Conservation (phyloP, 2,113 vertebrate genomes). For the Epinephelus moara region DNA sequence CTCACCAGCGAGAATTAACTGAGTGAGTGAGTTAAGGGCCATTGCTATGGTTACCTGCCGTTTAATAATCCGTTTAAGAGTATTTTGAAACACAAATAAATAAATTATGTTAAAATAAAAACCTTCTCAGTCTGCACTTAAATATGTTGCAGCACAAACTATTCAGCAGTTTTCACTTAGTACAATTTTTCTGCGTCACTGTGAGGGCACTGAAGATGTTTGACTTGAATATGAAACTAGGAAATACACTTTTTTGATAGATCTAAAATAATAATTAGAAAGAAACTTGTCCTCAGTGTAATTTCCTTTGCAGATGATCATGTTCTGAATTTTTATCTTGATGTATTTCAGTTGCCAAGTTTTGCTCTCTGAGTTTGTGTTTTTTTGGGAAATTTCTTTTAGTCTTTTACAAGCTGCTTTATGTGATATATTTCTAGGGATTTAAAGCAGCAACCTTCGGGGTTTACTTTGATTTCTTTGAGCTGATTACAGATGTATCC, state of each 20-base stretch:
- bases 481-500: not conserved
- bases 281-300: not conserved
- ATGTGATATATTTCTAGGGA: constrained; percentile 1
- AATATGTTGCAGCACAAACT: not conserved
- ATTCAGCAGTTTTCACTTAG: not conserved
- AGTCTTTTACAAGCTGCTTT: not conserved
- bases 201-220: not conserved
- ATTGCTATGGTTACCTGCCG: not conserved
- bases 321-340: not conserved
- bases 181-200: not conserved
- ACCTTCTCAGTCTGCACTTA: not conserved
- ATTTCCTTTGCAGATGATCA: constrained; percentile 1
- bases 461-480: not conserved
- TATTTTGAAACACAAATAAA: not conserved
- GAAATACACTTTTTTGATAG: not conserved
- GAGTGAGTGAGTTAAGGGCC: not conserved
- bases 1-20: not conserved
- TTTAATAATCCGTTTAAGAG: not conserved
- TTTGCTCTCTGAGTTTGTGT: not conserved
- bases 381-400: not conserved
- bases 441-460: not conserved
- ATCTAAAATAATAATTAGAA: not conserved
- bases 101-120: not conserved
- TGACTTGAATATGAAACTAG: not conserved
- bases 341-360: not conserved